Conservation (phyloP, 2,888 invertebrate genomes). For the Lithosia quadra region DNA sequence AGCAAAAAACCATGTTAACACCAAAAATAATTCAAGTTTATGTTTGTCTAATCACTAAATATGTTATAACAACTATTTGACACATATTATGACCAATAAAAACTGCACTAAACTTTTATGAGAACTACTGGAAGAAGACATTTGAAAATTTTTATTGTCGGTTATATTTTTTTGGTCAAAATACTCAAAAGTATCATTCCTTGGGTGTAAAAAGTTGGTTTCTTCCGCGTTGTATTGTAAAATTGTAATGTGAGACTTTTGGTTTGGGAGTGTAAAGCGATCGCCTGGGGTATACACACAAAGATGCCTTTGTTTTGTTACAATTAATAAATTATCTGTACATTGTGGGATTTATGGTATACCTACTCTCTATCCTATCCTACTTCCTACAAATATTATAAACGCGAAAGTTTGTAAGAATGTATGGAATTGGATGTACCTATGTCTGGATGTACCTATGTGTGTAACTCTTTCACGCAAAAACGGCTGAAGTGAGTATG, state of each 20-base stretch:
- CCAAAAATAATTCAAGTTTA: neutral
- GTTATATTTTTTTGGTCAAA: slow-evolving; percentile 8
- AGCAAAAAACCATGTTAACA: neutral
- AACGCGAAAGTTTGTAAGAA: too few relatives aligned
- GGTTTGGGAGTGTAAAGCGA: slow-evolving; percentile 7
- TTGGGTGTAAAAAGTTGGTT: neutral
- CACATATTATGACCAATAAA: neutral
- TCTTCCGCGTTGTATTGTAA: slow-evolving; percentile 11
- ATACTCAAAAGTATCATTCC: neutral
- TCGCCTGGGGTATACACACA: neutral
- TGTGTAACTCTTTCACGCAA: too few relatives aligned
- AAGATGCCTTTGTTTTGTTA: neutral
- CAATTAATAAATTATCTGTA: neutral
- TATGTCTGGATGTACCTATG: too few relatives aligned
- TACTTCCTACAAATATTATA: too few relatives aligned
- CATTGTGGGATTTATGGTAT: neutral
- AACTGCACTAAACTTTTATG: neutral
- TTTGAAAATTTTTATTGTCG: slow-evolving; percentile 1
- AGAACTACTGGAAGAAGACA: neutral
- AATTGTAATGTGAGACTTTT: slow-evolving; percentile 10
- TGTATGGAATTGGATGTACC: too few relatives aligned
- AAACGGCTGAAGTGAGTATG: too few relatives aligned
- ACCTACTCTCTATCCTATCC: too few relatives aligned
- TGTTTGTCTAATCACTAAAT: neutral
- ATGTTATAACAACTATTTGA: neutral